Evolutionary conservation across 1,140 invertebrate genomes (phyloP).

Genomic region (Oreohelix idahoensis): DNA sequence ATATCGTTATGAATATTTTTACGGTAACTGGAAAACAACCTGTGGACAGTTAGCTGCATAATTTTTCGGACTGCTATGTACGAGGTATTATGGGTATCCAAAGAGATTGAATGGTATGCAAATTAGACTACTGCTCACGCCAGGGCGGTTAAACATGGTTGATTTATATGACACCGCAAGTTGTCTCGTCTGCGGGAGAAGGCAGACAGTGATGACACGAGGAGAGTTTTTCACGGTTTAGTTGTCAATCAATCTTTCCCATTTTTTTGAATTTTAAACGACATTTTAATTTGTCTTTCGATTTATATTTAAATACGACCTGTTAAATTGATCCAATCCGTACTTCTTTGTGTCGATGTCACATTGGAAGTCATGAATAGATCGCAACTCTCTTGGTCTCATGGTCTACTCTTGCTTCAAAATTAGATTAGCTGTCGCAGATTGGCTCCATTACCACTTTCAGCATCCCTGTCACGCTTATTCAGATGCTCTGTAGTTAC

Average conservation of each 20-base stretch:
- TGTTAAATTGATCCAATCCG: too few relatives aligned
- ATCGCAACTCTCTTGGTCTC: too few relatives aligned
- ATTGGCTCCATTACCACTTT: too few relatives aligned
- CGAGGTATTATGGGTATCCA: background rate
- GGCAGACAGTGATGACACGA: background rate
- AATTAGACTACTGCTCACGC: background rate
- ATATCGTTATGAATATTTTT: slow-evolving; percentile 6
- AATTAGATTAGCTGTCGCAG: too few relatives aligned
- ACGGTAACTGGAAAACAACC: background rate
- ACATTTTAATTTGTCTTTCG: background rate
- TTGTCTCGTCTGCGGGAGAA: background rate
- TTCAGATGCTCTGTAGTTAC: too few relatives aligned
- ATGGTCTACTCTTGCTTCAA: too few relatives aligned
- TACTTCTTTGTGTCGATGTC: too few relatives aligned
- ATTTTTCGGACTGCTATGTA: background rate
- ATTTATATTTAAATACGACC: too few relatives aligned
- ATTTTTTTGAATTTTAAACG: background rate
- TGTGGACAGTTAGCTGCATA: background rate
- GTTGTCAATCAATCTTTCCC: background rate
- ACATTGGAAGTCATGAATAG: too few relatives aligned
- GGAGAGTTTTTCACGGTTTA: background rate
- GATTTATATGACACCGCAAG: background rate
- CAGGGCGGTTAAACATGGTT: background rate
- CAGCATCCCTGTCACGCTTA: too few relatives aligned
- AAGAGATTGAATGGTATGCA: slow-evolving; percentile 6